Evolutionary conservation across 2,797 vertebrate genomes (phyloP).

Genomic region (Microtus californicus): DNA sequence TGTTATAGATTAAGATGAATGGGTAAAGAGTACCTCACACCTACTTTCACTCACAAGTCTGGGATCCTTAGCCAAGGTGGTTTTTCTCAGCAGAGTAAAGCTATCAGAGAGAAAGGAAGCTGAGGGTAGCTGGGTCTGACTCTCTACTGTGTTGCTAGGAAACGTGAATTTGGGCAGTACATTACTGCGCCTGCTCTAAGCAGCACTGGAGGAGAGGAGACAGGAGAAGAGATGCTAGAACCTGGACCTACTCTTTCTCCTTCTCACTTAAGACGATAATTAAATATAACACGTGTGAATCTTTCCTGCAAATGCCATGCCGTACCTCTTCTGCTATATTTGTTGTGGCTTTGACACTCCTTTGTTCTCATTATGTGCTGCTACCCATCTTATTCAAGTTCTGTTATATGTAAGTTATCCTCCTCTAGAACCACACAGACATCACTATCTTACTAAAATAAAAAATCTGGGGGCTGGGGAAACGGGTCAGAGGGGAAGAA

Average conservation of each 20-base stretch:
- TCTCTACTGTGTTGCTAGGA: not conserved
- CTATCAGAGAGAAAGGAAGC: not conserved
- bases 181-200: not conserved
- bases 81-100: not conserved
- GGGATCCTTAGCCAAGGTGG: not conserved
- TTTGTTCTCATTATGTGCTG: not conserved
- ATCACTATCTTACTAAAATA: not conserved
- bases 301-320: not conserved
- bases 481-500: not conserved
- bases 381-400: not conserved
- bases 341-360: not conserved
- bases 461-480: not conserved
- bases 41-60: not conserved
- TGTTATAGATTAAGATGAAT: not conserved
- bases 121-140: not conserved
- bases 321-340: not conserved
- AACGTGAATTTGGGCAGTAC: not conserved
- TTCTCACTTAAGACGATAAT: not conserved
- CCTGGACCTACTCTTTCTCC: not conserved
- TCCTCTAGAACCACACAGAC: not conserved
- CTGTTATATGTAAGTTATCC: not conserved
- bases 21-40: not conserved
- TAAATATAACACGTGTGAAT: not conserved
- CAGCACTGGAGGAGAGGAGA: not conserved
- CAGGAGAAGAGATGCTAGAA: not conserved